Evolutionary conservation across 2,113 vertebrate species (phyloP).

Genomic region (Columba janthina): DNA sequence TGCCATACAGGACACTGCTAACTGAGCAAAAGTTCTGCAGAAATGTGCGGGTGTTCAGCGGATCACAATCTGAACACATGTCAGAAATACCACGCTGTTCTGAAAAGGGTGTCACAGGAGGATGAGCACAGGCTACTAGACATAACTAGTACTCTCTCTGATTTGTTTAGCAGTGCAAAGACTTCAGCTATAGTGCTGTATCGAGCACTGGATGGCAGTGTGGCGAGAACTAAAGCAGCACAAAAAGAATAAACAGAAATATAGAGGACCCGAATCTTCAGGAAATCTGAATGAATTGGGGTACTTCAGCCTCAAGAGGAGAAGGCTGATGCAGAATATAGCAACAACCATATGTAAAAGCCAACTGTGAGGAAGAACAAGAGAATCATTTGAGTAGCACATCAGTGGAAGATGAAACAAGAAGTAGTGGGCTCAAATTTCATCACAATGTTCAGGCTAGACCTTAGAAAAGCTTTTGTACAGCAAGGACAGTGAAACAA

Average conservation of each 20-base stretch:
- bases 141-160: fast-evolving
- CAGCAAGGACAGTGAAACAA: background rate
- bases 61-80: background rate
- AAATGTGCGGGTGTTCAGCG: background rate
- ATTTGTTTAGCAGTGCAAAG: background rate
- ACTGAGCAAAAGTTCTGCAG: background rate
- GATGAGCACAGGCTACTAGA: background rate
- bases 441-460: background rate
- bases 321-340: background rate
- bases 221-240: background rate
- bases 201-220: background rate
- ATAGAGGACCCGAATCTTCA: background rate
- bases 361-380: background rate
- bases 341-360: background rate
- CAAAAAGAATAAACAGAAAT: background rate
- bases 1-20: background rate
- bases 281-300: background rate
- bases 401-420: background rate
- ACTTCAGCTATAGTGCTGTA: background rate
- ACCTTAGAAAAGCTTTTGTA: background rate
- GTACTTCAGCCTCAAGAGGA: background rate
- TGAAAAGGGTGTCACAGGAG: background rate
- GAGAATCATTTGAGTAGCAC: background rate
- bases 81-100: background rate
- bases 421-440: background rate